Conservation (phyloP, 2,888 invertebrate species). For the Cantharis lateralis region DNA sequence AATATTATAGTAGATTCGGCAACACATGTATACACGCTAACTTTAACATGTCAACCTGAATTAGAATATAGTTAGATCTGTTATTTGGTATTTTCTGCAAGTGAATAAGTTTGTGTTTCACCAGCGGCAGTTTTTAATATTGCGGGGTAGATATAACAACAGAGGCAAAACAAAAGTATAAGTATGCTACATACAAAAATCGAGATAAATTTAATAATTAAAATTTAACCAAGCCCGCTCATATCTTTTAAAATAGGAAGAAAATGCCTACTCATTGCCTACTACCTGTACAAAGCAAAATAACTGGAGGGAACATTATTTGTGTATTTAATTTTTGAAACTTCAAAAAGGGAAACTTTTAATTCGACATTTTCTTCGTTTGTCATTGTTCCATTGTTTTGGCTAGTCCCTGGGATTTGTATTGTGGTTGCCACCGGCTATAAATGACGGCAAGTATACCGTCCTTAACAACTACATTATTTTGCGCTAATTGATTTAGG, state of each 20-base stretch:
- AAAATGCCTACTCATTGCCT: neutral
- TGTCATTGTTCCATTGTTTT: constrained; percentile 52
- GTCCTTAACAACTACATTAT: constrained; percentile 50
- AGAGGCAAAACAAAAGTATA: neutral
- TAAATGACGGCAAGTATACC: constrained; percentile 33
- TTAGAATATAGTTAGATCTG: neutral
- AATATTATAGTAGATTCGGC: neutral
- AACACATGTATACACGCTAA: neutral
- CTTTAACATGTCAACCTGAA: neutral
- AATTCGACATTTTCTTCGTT: constrained; percentile 48
- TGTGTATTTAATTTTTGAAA: constrained; percentile 42
- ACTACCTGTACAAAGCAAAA: constrained; percentile 14
- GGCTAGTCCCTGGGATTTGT: constrained; percentile 37
- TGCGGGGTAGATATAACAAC: neutral
- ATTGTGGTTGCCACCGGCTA: constrained; percentile 41
- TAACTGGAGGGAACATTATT: constrained; percentile 39
- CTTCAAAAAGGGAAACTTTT: constrained; percentile 43
- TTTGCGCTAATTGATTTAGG: constrained; percentile 48
- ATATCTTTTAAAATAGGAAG: neutral
- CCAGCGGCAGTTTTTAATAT: neutral
- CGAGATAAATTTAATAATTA: neutral
- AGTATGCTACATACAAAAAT: neutral
- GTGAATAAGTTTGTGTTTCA: neutral
- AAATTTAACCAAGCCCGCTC: neutral
- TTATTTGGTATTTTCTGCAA: neutral